Evolutionary conservation across 2,113 vertebrate species (phyloP).

Genomic region (Cynopterus brachyotis): DNA sequence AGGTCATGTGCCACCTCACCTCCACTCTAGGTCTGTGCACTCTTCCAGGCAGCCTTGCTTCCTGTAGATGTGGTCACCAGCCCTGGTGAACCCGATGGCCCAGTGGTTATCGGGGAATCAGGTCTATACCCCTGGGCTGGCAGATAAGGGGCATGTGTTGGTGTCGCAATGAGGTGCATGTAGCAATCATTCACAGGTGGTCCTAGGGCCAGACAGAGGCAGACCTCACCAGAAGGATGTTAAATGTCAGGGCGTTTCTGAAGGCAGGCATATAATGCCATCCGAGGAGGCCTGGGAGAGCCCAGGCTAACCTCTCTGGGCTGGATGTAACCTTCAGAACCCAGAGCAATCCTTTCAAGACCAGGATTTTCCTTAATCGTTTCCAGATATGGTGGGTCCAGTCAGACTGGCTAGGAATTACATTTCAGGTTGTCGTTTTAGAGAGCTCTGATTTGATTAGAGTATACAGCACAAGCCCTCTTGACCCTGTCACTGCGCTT

Average conservation of each 20-base stretch:
- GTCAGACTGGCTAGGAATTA: neutral
- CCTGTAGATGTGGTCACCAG: slow-evolving; percentile 55
- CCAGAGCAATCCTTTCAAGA: neutral
- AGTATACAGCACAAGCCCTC: neutral
- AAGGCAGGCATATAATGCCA: neutral
- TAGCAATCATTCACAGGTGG: neutral
- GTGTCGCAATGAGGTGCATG: neutral
- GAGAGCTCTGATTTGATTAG: neutral
- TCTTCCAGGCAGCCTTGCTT: neutral
- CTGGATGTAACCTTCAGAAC: neutral
- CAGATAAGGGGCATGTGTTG: slow-evolving; percentile 6
- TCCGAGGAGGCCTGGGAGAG: neutral
- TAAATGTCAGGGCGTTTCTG: neutral
- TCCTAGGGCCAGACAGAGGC: neutral
- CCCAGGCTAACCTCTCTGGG: neutral
- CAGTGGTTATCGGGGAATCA: neutral
- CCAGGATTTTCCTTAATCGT: neutral
- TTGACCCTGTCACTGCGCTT: rapidly evolving
- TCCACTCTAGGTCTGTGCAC: rapidly evolving
- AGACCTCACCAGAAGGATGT: neutral
- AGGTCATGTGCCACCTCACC: neutral
- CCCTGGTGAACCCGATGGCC: neutral
- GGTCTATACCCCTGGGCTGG: neutral
- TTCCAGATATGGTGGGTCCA: neutral
- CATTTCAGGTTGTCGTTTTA: neutral